Base-by-base conservation (phyloP, 92 coral and sea anemone species). In the Palythoa grandiflora region DNA sequence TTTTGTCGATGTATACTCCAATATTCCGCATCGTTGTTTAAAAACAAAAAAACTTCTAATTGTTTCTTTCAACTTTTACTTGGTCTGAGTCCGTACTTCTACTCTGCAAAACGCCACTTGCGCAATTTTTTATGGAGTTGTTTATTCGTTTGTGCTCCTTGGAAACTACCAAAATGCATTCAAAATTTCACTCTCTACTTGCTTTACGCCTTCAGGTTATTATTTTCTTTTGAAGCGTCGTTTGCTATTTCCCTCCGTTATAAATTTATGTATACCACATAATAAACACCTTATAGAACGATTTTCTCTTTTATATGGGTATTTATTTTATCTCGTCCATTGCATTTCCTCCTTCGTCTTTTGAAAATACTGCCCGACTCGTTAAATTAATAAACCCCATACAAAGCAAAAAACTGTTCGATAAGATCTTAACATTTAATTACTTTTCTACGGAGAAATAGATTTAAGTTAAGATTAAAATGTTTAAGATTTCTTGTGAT, bases 81-180 rank as follows among this genome's bases (percentile, higher is more conserved):
- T 60, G 66, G 66, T 60, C 66, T 60, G 66, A 60, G 13, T 60
- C 1, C 66, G 19, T 60, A 60, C 66, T 60, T 60, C 66, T 60
- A 60, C 66, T 60, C 66, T 28, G 66, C 1, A 60, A 60, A 60
- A 60, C 66, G 66, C 66, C 66, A 60, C 66, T 60, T 60, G 66
- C 66, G 66, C 66, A 60, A 60, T 60, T 60, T 60, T 60, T 60
- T 60, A 14, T 60, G 66, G 1, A 60, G 66, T 60, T 60, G 66
- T 60, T 60, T 60, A 60, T 60, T 60, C 66, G 66, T 60, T 60
- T 60, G 66, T 60, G 66, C 66, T 60, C 66, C 66, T 60, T 60
- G 66, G 66, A 60, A 60, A 60, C 66, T 28, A 60, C 66, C 19
- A 60, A 60, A 60, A 60, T 60, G 66, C 66, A 60, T 60, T 60